Percentiles rank a stretch among this genome's conserved stretches.
Evolutionary conservation across 2,113 vertebrate genomes (phyloP).

Genomic region (Helogale parvula): DNA sequence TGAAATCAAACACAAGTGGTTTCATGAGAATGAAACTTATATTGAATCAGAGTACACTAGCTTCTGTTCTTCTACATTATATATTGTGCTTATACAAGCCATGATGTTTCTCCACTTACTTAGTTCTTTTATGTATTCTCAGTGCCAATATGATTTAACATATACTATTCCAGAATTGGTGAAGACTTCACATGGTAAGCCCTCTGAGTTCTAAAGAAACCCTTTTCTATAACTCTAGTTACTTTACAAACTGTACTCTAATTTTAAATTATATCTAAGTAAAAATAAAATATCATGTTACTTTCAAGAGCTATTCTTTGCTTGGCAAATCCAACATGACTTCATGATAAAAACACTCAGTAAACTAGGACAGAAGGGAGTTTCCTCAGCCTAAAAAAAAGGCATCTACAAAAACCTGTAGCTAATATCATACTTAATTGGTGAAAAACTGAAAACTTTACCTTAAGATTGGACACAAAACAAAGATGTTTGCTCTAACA

Average conservation of each 20-base stretch:
- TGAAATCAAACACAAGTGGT: constrained; percentile 29
- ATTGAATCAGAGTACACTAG: constrained; percentile 51
- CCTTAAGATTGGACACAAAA: neutral
- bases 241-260: constrained; percentile 1
- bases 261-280: constrained; percentile 21
- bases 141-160: constrained; percentile 65
- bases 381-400: neutral
- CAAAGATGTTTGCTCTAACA: neutral
- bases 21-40: constrained; percentile 73
- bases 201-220: neutral
- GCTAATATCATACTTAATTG: neutral
- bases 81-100: constrained; percentile 57
- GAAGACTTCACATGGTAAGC: neutral
- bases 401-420: neutral
- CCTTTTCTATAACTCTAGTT: neutral
- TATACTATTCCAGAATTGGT: neutral
- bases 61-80: constrained; percentile 62
- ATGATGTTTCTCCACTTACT: constrained; percentile 62
- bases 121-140: constrained; percentile 52
- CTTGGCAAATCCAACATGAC: neutral
- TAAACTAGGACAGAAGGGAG: neutral
- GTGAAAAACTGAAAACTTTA: constrained; percentile 3
- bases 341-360: neutral
- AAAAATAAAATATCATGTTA: constrained; percentile 17
- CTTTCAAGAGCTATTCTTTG: neutral